phyloP scores from a whole-genome alignment of 2,888 invertebrate genomes.

The Teinopalpus imperialis region DNA sequence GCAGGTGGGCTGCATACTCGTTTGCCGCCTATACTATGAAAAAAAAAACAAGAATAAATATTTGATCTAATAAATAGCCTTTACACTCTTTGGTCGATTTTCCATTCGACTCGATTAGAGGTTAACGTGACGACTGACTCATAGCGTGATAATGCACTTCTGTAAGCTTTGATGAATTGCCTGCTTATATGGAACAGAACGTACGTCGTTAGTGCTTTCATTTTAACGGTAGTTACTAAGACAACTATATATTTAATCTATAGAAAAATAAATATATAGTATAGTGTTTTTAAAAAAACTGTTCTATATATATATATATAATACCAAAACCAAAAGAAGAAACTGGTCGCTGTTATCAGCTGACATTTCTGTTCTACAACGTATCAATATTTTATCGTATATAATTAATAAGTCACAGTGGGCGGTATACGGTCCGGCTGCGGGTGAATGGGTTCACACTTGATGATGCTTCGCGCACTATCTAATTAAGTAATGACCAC shows the following conservation, averaged over 20 bases:
- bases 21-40: too few relatives aligned
- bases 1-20: too few relatives aligned
- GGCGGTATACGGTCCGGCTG: background rate
- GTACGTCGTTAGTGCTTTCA: conserved; percentile 2
- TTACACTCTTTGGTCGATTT: too few relatives aligned
- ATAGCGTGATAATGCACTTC: conserved; percentile 11
- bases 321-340: too few relatives aligned
- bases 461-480: conserved; percentile 2
- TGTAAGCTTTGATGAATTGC: conserved; percentile 5
- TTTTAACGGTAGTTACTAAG: background rate
- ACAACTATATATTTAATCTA: too few relatives aligned
- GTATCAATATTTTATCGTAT: background rate
- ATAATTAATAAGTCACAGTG: conserved; percentile 14
- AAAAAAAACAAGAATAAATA: too few relatives aligned
- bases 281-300: too few relatives aligned
- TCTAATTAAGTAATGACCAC: conserved; percentile 19
- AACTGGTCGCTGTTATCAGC: too few relatives aligned
- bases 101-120: conserved; percentile 6
- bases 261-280: too few relatives aligned
- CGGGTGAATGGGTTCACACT: conserved; percentile 20
- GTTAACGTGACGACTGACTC: conserved; percentile 9
- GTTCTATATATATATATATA: too few relatives aligned
- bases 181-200: conserved; percentile 3
- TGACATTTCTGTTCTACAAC: background rate
- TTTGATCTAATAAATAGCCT: too few relatives aligned